phyloP scores from a whole-genome alignment of 2,888 invertebrate genomes.

The Thecophora atra region DNA sequence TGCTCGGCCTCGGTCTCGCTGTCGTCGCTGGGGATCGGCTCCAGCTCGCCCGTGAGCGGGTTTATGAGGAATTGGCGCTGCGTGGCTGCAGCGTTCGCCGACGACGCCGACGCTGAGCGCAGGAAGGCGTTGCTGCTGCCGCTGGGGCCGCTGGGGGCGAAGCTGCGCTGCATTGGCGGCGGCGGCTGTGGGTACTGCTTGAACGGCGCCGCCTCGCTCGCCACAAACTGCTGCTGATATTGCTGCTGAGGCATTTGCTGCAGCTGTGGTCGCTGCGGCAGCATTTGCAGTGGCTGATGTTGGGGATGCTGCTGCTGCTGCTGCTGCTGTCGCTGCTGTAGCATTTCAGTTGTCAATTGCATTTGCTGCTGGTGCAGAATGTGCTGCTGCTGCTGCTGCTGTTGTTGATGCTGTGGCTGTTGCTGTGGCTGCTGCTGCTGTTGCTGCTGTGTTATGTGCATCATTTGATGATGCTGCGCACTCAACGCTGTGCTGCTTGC shows the following conservation, averaged over 20 bases:
- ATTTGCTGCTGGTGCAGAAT: constrained; percentile 43
- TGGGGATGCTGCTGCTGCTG: constrained; percentile 41
- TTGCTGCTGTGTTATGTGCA: constrained; percentile 40
- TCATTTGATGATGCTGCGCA: constrained; percentile 39
- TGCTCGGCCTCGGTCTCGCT: constrained; percentile 72
- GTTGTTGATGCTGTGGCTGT: constrained; percentile 40
- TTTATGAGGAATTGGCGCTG: constrained; percentile 85
- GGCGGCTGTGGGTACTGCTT: constrained; percentile 32
- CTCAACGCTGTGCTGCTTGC: not conserved
- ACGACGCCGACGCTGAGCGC: constrained; percentile 38
- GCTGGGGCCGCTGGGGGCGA: too few relatives aligned
- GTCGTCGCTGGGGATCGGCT: constrained; percentile 78
- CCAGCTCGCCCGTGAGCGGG: constrained; percentile 87
- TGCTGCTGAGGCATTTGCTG: constrained; percentile 22
- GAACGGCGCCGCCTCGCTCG: constrained; percentile 8
- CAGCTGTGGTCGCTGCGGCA: constrained; percentile 19
- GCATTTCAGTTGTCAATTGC: constrained; percentile 36
- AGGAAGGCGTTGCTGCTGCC: constrained; percentile 38
- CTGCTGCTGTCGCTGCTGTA: constrained; percentile 39
- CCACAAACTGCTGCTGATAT: constrained; percentile 15
- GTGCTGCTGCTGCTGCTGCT: constrained; percentile 45
- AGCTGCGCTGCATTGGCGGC: constrained; percentile 39
- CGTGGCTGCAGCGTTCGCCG: constrained; percentile 62
- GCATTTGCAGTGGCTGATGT: constrained; percentile 51
- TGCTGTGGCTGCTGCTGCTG: constrained; percentile 42